Evolutionary conservation across 53 echinoderm and acorn worm genomes (phyloP).

Genomic region (Hippasteria phrygiana): DNA sequence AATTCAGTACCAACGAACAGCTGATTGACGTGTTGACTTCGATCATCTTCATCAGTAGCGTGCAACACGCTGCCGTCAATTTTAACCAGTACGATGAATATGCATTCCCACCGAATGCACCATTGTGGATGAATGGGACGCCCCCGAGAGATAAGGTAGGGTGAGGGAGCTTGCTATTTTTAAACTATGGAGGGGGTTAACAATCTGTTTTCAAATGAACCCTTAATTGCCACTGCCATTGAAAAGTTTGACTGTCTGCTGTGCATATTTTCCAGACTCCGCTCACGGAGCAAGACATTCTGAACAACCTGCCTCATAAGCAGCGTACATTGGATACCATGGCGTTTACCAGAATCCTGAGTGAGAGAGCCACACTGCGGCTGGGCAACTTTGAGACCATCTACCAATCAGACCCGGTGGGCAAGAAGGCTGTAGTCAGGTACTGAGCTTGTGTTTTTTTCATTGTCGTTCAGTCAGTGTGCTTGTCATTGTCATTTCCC

Average conservation of each 20-base stretch:
- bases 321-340: constrained; percentile 49
- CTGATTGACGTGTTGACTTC: constrained; percentile 69
- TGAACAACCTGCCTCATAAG: constrained; percentile 53
- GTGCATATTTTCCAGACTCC: constrained; percentile 26
- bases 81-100: constrained; percentile 91
- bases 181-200: no score
- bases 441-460: neutral
- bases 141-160: constrained; percentile 76
- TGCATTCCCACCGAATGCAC: constrained; percentile 86
- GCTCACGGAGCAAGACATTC: constrained; percentile 47
- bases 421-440: constrained; percentile 62
- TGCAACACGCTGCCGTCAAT: constrained; percentile 80
- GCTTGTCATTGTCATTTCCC: neutral
- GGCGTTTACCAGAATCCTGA: constrained; percentile 56
- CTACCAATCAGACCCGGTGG: constrained; percentile 67
- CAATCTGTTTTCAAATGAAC: neutral
- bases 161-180: no score
- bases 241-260: neutral
- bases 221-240: no score
- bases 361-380: constrained; percentile 61
- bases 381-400: constrained; percentile 74
- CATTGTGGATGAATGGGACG: constrained; percentile 66
- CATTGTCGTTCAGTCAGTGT: neutral
- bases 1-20: constrained; percentile 66
- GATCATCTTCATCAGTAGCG: constrained; percentile 83